Evolutionary conservation across 2,888 invertebrate genomes (phyloP).

Genomic region (Apoda limacodes): DNA sequence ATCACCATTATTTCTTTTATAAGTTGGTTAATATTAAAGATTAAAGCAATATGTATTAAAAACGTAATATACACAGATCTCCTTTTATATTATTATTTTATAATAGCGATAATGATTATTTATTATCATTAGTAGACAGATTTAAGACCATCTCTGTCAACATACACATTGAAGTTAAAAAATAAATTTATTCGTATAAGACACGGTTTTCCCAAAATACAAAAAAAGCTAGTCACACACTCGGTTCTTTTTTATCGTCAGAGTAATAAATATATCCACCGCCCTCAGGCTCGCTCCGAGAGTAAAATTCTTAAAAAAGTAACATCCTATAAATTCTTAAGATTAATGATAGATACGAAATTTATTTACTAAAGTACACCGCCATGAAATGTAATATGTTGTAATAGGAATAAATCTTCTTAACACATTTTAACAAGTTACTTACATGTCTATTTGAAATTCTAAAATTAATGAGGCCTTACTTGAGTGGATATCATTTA

Average conservation of each 20-base stretch:
- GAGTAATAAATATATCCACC: conserved; percentile 54
- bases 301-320: conserved; percentile 41
- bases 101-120: not conserved
- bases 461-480: no score
- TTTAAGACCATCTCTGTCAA: conserved; percentile 38
- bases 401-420: conserved; percentile 51
- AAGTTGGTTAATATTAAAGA: no score
- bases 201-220: conserved; percentile 40
- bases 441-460: no score
- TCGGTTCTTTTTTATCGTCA: conserved; percentile 46
- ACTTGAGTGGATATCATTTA: no score
- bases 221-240: conserved; percentile 39
- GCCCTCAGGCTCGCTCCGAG: conserved; percentile 43
- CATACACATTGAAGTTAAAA: conserved; percentile 29
- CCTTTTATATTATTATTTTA: not conserved
- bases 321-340: conserved; percentile 52
- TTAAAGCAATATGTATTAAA: no score
- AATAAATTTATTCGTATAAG: conserved; percentile 23
- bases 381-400: conserved; percentile 53
- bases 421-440: conserved; percentile 38
- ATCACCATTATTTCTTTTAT: no score
- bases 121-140: conserved; percentile 15
- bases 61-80: not conserved
- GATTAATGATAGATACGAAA: conserved; percentile 60
- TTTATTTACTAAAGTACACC: conserved; percentile 56